Evolutionary conservation across 2,888 invertebrate genomes (phyloP).

Genomic region (Galerucella pusilla): DNA sequence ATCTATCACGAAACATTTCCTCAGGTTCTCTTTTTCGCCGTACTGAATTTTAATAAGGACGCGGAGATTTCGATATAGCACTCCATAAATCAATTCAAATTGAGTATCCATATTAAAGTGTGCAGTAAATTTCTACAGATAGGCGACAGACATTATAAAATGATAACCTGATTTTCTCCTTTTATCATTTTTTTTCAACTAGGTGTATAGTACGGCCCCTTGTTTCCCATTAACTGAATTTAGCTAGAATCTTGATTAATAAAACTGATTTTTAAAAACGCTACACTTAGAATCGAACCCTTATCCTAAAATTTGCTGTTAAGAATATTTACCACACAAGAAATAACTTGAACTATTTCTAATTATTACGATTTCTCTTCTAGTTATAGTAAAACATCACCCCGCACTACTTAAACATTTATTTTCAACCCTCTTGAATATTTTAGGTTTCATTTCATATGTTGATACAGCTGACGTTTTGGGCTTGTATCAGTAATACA

Average conservation of each 20-base stretch:
- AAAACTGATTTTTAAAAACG: too few species aligned
- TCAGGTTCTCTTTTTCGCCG: constrained; percentile 31
- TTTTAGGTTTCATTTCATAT: constrained; percentile 52
- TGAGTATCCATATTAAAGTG: constrained; percentile 45
- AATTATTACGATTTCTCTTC: too few species aligned
- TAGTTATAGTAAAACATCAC: not conserved
- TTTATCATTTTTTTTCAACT: not conserved
- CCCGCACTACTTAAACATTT: constrained; percentile 10
- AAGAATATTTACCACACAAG: too few species aligned
- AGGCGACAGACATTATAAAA: constrained; percentile 40
- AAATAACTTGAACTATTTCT: too few species aligned
- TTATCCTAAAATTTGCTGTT: too few species aligned
- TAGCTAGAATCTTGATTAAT: too few species aligned
- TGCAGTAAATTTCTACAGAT: constrained; percentile 40
- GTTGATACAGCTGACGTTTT: constrained; percentile 65
- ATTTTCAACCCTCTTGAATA: constrained; percentile 47
- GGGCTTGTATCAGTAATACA: constrained; percentile 43
- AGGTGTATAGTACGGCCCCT: not conserved
- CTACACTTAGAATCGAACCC: too few species aligned
- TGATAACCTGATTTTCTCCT: constrained; percentile 32
- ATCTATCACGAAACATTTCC: constrained; percentile 34
- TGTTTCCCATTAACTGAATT: not conserved
- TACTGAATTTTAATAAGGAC: constrained; percentile 41
- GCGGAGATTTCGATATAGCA: constrained; percentile 39
- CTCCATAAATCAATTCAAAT: constrained; percentile 45